A percentile compares a stretch with the other conserved stretches of the same genome.
These are phyloP conservation scores for Madoqua kirkii DNA, from an alignment of 2,113 vertebrate species.

Conservation along the genomic window DNA sequence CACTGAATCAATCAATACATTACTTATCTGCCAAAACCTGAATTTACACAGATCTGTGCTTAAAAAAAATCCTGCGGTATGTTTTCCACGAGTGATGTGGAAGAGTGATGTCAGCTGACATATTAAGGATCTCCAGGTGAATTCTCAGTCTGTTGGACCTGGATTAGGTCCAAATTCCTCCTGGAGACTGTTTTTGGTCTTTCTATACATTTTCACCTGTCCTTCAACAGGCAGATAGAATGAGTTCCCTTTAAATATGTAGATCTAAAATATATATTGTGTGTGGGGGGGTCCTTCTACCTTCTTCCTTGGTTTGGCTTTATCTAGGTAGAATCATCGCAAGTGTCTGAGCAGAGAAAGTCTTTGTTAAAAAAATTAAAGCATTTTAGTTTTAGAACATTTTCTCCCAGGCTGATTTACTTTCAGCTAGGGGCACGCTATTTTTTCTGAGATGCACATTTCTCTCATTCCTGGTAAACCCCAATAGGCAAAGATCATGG, in stretches of 20 bases:
- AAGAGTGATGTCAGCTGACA: background rate
- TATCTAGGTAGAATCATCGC: background rate
- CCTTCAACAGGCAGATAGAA: background rate
- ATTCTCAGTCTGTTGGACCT: background rate
- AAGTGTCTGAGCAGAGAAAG: background rate
- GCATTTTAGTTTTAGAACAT: conserved; percentile 1
- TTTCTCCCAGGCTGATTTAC: background rate
- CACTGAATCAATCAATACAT: background rate
- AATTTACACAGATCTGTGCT: conserved; percentile 8
- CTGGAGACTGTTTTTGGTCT: conserved; percentile 2
- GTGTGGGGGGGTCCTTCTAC: background rate
- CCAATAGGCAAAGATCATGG: background rate
- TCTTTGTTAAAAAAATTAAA: conserved; percentile 23
- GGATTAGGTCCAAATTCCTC: conserved; percentile 6
- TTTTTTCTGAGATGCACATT: background rate
- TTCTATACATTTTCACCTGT: conserved; percentile 1
- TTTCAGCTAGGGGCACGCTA: background rate
- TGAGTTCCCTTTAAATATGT: background rate
- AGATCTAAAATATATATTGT: background rate
- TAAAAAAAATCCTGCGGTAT: background rate
- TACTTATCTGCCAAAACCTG: background rate
- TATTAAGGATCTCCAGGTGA: background rate
- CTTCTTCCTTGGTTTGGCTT: conserved; percentile 27
- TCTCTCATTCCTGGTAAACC: conserved; percentile 16
- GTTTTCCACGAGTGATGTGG: background rate